Conservation (phyloP, 2,113 vertebrate genomes). For the Symphodus melops region DNA sequence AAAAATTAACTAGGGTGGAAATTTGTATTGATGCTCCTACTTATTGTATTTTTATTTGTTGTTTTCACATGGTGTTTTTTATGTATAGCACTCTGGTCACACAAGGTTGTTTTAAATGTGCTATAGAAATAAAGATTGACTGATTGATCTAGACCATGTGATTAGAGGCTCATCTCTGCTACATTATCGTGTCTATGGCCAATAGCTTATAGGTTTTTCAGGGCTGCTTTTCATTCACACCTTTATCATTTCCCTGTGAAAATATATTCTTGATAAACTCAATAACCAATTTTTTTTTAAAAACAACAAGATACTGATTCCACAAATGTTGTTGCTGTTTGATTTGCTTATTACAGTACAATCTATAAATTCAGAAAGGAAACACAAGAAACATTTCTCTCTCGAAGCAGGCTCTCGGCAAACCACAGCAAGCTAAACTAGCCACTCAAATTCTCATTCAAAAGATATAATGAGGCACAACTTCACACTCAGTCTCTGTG, state of each 20-base stretch:
- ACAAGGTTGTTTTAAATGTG: too few species aligned
- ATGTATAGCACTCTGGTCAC: too few species aligned
- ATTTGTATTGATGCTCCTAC: too few species aligned
- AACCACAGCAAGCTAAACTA: slow-evolving; percentile 68
- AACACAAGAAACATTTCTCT: slow-evolving; percentile 71
- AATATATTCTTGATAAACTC: slow-evolving; percentile 17
- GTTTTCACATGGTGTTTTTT: too few species aligned
- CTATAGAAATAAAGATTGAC: too few species aligned
- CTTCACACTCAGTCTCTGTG: slow-evolving; percentile 39
- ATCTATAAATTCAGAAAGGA: slow-evolving; percentile 63
- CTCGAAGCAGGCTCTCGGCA: slow-evolving; percentile 71
- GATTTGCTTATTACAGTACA: slow-evolving; percentile 35
- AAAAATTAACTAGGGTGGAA: not conserved
- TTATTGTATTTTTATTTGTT: too few species aligned
- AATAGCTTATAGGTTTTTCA: not conserved
- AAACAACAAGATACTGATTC: not conserved
- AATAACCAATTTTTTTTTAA: not conserved
- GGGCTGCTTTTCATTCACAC: not conserved
- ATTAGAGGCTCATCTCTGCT: slow-evolving; percentile 41
- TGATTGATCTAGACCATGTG: slow-evolving; percentile 50
- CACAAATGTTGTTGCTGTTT: slow-evolving; percentile 6
- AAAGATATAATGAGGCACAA: slow-evolving; percentile 63
- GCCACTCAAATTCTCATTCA: slow-evolving; percentile 66
- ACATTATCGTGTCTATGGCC: not conserved
- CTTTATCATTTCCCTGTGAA: slow-evolving; percentile 4